A percentile compares a stretch with the other conserved stretches of the same genome.
phyloP scores from a whole-genome alignment of 2,113 vertebrate species.

The Pampusana beccarii region DNA sequence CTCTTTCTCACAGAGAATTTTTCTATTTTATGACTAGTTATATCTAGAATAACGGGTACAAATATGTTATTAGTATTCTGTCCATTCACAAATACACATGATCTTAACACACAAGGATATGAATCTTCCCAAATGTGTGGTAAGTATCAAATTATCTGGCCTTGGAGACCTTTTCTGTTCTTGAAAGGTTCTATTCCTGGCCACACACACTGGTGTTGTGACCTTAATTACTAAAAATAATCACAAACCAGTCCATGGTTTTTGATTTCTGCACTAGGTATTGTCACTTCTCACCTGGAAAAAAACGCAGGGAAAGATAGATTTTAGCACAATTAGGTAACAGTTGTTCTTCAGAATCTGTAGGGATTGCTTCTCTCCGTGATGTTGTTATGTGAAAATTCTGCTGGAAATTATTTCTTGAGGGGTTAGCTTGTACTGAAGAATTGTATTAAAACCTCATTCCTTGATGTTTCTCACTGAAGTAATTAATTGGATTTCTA shows the following conservation, averaged over 20 bases:
- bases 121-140: fast-evolving
- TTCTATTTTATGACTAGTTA: not conserved
- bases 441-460: not conserved
- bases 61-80: not conserved
- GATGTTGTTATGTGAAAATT: not conserved
- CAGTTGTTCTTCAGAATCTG: not conserved
- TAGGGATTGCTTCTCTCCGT: not conserved
- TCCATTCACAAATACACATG: not conserved
- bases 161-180: not conserved
- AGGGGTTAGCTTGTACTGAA: not conserved
- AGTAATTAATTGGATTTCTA: not conserved
- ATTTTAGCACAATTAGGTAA: not conserved
- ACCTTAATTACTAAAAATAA: not conserved
- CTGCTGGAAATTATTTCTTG: not conserved
- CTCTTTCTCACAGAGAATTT: not conserved
- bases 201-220: not conserved
- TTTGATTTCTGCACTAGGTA: not conserved
- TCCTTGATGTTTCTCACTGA: not conserved
- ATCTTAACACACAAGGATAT: not conserved
- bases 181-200: not conserved
- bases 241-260: not conserved
- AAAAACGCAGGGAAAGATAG: not conserved
- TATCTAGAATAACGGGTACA: not conserved
- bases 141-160: not conserved
- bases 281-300: not conserved